Base-by-base conservation (phyloP, 2,888 invertebrate genomes). In the Odontocolon sp. region DNA sequence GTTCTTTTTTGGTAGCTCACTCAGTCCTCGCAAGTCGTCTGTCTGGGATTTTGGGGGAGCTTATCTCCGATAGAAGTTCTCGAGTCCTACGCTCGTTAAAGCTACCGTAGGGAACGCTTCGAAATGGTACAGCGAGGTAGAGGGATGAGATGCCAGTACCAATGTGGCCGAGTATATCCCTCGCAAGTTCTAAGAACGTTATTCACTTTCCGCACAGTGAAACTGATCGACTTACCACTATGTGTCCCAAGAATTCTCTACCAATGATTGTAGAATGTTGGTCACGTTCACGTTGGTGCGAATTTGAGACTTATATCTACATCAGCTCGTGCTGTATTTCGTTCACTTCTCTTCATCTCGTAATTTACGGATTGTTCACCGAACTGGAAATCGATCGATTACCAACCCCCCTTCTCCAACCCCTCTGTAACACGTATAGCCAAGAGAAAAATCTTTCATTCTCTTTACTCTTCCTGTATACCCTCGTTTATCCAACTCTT, bases 341-440 rank as follows among this genome's bases (percentile, higher is more conserved):
- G 56, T 21, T 57, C 70, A 45, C 54, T 50, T 56, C 64, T 57
- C 52, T 57, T 70, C 75, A 64, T 75, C 64, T 70, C 69, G 64
- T 66, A 75, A 75, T 75, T 75, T 59, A 70, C 69, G 59, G 42
- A 75, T 66, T 76, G 76, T 52, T 56, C 70, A 23, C 16, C 36
- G 42, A 59, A 45, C 66, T 71, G 66, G 61, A 70, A 76, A 76
- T 54, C 70, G 59, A 75, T 75, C 75, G 75, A 75, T 75, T 64
- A 75, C 69, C 57, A n/a, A n/a, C n/a, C n/a, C n/a, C n/a, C n/a
- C n/a, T n/a, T n/a, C n/a, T n/a, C n/a, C n/a, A n/a, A n/a, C n/a
- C 16, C n/a, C 21, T 8, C 14, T 1, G 18, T 26, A 3, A 18
- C 16, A 3, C 18, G 23, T n/a, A n/a, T n/a, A 61, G 23, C 50